Evolutionary conservation across 2,797 vertebrate genomes (phyloP), one percentile per base, ranked within the genome.

Genomic region (Synaphobranchus kaupii): DNA sequence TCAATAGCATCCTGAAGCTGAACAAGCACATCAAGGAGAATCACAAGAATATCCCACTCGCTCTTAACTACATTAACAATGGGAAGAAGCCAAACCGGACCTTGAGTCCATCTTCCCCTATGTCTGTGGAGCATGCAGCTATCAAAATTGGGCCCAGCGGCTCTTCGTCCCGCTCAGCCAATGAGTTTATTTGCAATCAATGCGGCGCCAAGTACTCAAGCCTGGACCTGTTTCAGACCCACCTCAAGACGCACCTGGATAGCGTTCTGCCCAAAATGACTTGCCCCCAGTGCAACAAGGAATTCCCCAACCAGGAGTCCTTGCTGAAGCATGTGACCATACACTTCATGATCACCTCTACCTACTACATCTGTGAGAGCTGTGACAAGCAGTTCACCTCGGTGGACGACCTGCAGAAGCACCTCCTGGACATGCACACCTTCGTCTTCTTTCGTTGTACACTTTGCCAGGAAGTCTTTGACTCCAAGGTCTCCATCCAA

Each of bases 1-100:
- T 99, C 95, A 99, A 98, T 94, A 99, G 97, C 89, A 97, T 99
- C 92, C 96, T 99, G 91, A 99, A 99, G 93, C 95, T 99, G 89
- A 99, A 99, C 94, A 99, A 99, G 87, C 99, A 99, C 95, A 97
- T 99, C 93, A 99, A 99, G 93, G 99, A 99, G 95, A 99, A 99
- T 92, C 99, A 99, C 94, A 99, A 99, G 96, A 99, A 99, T 96
- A 99, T 99, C 95, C 99, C 99, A 71, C 95, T 99, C 93, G 99
- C 99, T 0, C 95, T 99, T 91, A 99, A 99, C 95, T 99, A 99
- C 92, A 97, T 99, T 91, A 98, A 99, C 93, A 99, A 99, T 71
- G 98, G 98, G 87, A 99, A 98, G 95, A 98, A 98, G 93, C 97
- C 98, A 73, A 90, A 96, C 84, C 97, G 98, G 90, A 97, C 97